Percentiles rank a stretch among this genome's conserved stretches.
phyloP scores from a whole-genome alignment of 2,113 vertebrate genomes.

The Hemiprocne comata region DNA sequence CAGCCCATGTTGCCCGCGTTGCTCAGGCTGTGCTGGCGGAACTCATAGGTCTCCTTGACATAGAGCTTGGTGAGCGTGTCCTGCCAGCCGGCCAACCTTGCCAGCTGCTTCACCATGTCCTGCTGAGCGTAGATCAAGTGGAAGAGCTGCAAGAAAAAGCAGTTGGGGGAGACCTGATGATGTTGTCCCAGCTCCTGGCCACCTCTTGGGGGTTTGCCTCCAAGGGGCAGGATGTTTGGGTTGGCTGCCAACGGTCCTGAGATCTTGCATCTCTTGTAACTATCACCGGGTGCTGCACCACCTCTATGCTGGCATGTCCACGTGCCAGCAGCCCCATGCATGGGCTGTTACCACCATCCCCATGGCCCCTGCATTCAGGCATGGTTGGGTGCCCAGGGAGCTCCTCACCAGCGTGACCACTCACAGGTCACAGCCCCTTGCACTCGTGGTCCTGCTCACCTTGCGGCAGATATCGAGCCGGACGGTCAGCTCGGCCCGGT shows the following conservation, averaged over 20 bases:
- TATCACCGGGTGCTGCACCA: not conserved
- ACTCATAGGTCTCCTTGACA: slow-evolving; percentile 87
- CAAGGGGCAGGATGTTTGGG: not conserved
- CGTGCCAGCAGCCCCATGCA: fast-evolving
- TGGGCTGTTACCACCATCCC: not conserved
- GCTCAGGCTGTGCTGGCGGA: slow-evolving; percentile 66
- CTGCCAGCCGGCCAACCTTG: slow-evolving; percentile 90
- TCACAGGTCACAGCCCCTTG: fast-evolving
- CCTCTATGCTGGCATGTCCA: not conserved
- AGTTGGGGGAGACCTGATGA: fast-evolving
- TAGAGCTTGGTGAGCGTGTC: slow-evolving; percentile 93
- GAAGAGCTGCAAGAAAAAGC: slow-evolving; percentile 82
- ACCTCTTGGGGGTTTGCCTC: too few relatives aligned
- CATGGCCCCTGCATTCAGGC: fast-evolving
- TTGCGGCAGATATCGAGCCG: slow-evolving; percentile 92
- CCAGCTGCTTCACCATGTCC: slow-evolving; percentile 88
- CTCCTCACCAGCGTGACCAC: fast-evolving
- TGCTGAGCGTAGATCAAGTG: slow-evolving; percentile 89
- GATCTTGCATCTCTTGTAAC: not conserved
- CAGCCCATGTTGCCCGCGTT: not conserved
- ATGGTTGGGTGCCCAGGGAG: fast-evolving
- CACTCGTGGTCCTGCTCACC: slow-evolving; percentile 15
- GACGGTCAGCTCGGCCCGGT: slow-evolving; percentile 87
- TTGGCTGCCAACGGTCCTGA: not conserved
- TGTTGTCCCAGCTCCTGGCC: not conserved